Evolutionary conservation across 23 tunicate genomes (phyloP), one percentile per base, ranked within the genome.

Genomic region (Clavelina lepadiformis): DNA sequence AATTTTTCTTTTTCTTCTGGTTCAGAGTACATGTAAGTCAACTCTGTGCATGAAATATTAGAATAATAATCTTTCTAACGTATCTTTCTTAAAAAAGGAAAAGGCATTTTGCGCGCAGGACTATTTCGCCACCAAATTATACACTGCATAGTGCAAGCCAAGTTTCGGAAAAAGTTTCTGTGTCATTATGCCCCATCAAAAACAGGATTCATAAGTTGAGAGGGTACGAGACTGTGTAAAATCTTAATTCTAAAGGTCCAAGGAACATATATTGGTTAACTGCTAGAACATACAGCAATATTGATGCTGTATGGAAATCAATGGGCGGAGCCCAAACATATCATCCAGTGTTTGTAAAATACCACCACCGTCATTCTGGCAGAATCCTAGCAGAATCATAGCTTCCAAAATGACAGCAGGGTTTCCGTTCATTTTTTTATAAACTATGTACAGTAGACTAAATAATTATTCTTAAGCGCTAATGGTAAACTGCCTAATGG

Each of bases 71-170:
- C n/a, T 35, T 37, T 51, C 69, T n/a, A n/a, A n/a, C n/a, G n/a
- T n/a, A n/a, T n/a, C n/a, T n/a, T n/a, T n/a, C n/a, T n/a, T n/a
- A n/a, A n/a, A n/a, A n/a, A n/a, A n/a, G n/a, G n/a, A n/a, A 28
- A 63, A 63, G 69, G 26, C 51, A 63, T 63, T 63, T 37, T 63
- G 51, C 24, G 51, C 38, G 51, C 28, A 35, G 69, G 51, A 50
- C 69, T 35, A 36, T 63, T 63, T 63, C 38, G 69, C 69, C 8
- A 63, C 4, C 26, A 63, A 63, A 11, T 36, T 51, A 36, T 36
- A 36, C 69, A 35, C 6, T 11, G 51, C n/a, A n/a, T 35, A 8
- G 50, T 63, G 51, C 69, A 63, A 37, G 24, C 5, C n/a, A 35
- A 23, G 25, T 63, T 63, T 63, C 50, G 51, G 51, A 63, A 32